A percentile compares a stretch with the other conserved stretches of the same genome.
These are phyloP conservation scores for Pangasius sanitwongsei DNA, from an alignment of 2,797 vertebrate species.

Conservation along the genomic window DNA sequence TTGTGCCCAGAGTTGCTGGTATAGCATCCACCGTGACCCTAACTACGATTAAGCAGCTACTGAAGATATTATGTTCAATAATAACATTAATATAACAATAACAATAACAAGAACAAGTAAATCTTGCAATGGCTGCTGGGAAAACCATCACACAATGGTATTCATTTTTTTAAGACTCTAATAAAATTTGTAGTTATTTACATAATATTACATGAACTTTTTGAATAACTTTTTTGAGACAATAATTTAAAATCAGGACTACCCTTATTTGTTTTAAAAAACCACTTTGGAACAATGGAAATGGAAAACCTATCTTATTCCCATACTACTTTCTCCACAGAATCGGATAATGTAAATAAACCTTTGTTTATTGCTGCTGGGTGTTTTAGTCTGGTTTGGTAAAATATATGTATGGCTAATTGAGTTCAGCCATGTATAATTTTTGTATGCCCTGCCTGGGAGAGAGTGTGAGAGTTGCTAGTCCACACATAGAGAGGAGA, in stretches of 20 bases:
- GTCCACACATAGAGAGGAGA: constrained; percentile 66
- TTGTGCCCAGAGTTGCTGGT: background rate
- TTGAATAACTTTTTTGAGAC: background rate
- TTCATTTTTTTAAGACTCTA: background rate
- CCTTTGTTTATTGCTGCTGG: too few species aligned
- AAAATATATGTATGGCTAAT: background rate
- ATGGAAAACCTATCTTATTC: background rate
- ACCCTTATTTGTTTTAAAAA: background rate
- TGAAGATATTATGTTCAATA: background rate
- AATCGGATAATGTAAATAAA: background rate
- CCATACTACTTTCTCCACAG: background rate
- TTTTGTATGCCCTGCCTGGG: background rate
- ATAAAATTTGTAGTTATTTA: background rate
- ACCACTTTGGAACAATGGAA: background rate
- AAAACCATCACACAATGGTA: background rate
- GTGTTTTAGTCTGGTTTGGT: background rate
- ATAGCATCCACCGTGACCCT: too few species aligned
- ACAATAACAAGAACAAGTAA: background rate
- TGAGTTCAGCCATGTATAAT: background rate
- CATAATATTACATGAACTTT: background rate
- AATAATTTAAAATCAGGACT: background rate
- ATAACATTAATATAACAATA: background rate
- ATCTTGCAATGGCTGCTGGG: background rate
- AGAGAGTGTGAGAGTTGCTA: constrained; percentile 62
- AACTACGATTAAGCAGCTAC: background rate